Evolutionary conservation across 2,113 vertebrate genomes (phyloP), one percentile per base, ranked within the genome.

Genomic region (Thunnus thynnus): DNA sequence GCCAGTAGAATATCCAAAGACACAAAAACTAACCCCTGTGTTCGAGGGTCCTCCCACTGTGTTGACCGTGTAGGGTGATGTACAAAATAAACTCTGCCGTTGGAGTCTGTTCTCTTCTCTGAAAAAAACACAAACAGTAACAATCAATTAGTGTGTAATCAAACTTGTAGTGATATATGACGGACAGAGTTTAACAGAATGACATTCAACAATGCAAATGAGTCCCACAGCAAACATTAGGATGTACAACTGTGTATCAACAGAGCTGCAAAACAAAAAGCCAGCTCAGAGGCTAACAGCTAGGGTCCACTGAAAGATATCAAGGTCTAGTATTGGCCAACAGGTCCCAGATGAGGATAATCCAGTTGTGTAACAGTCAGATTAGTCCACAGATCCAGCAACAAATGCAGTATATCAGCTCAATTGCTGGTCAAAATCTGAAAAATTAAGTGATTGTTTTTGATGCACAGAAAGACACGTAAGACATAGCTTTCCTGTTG

Each of bases 11-110:
- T 13, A 57, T 61, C 3, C 11, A 58, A 12, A 63, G 30, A 65
- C 2, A 71, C 32, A 80, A 32, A 44, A 27, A 80, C 96, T 95
- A 90, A 99, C 98, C 98, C 98, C 84, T 98, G 97, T 87, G 96
- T 98, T 88, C 97, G 94, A 64, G 98, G 98, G 83, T 99, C 98
- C 88, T 99, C 98, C 98, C 98, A 99, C 30, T 99, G 98, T 13
- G 98, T 99, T 71, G 97, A 91, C 50, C 98, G 95, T 16, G 98
- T 99, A 22, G 96, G 95, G 86, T 99, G 98, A 88, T 99, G 99
- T 67, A 99, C 97, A 91, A 98, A 99, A 94, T 99, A 99, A 60
- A 99, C 97, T 95, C 98, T 95, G 82, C 98, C 97, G 50, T 97
- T 99, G 77, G 89, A 89, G 91, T 99, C 98, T 0, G 97, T 99